Evolutionary conservation across 2,888 invertebrate species (phyloP), one percentile per base, ranked within the genome.

Genomic region (Stenolophus ochropezus): DNA sequence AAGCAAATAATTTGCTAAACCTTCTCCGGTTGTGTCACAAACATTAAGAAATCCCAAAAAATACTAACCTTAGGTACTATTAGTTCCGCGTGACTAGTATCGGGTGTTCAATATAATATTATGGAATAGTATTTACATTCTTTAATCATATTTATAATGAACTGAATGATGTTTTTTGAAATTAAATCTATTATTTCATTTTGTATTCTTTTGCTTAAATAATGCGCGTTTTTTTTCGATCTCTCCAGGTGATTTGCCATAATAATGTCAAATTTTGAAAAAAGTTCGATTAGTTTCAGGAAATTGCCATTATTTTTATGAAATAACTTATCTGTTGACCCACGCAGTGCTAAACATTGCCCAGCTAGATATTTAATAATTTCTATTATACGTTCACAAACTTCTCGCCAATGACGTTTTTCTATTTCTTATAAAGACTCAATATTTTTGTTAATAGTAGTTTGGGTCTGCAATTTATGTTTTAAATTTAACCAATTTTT

Each of bases 301-400:
- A 81, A 81, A 81, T 81, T 81, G 4, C 75, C 81, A 75, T 81
- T 81, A 65, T 81, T 65, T 27, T 76, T 47, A 20, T 81, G 42
- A 61, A 33, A 81, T 14, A 81, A 61, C 61, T 4, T 65, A 8
- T 27, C 73, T 21, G 76, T 21, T 3, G 58, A 42, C 18, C 81
- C 81, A 25, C 81, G 47, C 61, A 81, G 61, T 47, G 75, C 81
- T 49, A 81, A 61, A 81, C 76, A 56, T 23, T 81, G 61, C 23
- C 8, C 47, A 25, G 61, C 27, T 18, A 82, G 69, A 51, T 76
- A 82, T 47, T 77, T 78, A 20, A 77, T 61, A 14, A 82, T 69
- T 47, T 21, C 16, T 23, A 82, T 69, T 14, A 82, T 82, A 16
- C 69, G 16, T 69, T 51, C 47, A 18, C 27, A n/a, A 27, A 82